These are phyloP conservation scores for Holcopasites calliopsidis DNA, from an alignment of 1,140 invertebrate species.

Conservation along the genomic window DNA sequence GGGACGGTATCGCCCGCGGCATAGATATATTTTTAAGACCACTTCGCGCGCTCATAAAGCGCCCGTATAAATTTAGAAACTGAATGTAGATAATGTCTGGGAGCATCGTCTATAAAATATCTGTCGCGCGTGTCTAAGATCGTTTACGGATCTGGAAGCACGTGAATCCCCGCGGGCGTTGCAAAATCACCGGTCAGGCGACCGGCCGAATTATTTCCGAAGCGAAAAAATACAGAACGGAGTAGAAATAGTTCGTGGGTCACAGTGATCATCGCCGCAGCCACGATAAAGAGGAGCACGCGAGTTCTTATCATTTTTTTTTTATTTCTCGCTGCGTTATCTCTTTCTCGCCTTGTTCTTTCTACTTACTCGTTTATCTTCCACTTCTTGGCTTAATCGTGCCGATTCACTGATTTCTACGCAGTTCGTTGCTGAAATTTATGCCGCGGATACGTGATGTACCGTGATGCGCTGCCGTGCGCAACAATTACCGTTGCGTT, in stretches of 20 bases:
- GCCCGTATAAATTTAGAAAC: background rate
- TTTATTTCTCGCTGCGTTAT: conserved; percentile 32
- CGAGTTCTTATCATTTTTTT: conserved; percentile 53
- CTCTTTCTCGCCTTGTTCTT: conserved; percentile 44
- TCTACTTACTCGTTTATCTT: conserved; percentile 38
- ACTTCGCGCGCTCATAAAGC: background rate
- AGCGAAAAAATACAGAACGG: conserved; percentile 6
- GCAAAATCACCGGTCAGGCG: background rate
- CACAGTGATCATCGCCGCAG: conserved; percentile 12
- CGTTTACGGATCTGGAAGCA: too few species aligned
- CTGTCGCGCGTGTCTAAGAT: too few species aligned
- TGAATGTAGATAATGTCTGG: background rate
- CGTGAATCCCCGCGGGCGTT: conserved; percentile 2
- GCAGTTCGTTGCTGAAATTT: conserved; percentile 48
- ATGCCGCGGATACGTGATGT: conserved; percentile 48
- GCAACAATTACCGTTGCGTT: background rate
- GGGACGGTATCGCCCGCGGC: too few species aligned
- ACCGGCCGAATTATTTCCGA: background rate
- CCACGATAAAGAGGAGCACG: conserved; percentile 47
- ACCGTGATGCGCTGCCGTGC: background rate
- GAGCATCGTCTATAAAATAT: too few species aligned
- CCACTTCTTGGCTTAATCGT: background rate
- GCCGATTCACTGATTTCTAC: conserved; percentile 35
- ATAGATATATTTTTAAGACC: too few species aligned
- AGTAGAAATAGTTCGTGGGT: conserved; percentile 11